Evolutionary conservation across 2,113 vertebrate species (phyloP).

Genomic region (Oncorhynchus kisutch): DNA sequence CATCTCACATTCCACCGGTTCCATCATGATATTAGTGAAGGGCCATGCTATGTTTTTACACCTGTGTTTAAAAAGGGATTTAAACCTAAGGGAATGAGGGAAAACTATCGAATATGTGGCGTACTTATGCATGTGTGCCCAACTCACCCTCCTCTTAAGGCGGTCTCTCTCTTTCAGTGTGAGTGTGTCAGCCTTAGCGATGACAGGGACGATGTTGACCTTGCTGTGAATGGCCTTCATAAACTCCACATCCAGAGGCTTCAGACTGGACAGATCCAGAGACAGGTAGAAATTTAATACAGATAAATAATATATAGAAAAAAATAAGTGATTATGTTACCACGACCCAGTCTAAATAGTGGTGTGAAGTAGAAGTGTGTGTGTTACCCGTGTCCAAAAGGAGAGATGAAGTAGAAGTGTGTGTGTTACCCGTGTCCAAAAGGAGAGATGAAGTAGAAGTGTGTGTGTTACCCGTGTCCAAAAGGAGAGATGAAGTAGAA

Average conservation of each 20-base stretch:
- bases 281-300: background rate
- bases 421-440: too few relatives aligned
- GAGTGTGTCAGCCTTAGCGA: slow-evolving; percentile 86
- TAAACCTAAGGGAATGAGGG: background rate
- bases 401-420: too few relatives aligned
- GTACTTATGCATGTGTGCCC: background rate
- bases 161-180: slow-evolving; percentile 84
- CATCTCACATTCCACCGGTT: slow-evolving; percentile 9
- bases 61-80: background rate
- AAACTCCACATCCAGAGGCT: slow-evolving; percentile 88
- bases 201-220: slow-evolving; percentile 90
- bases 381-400: background rate
- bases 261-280: slow-evolving; percentile 67
- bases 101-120: too few relatives aligned
- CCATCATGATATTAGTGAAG: background rate
- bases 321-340: background rate
- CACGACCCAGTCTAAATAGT: background rate
- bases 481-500: too few relatives aligned
- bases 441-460: too few relatives aligned
- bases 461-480: too few relatives aligned
- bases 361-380: background rate
- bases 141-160: slow-evolving; percentile 84
- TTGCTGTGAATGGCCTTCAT: slow-evolving; percentile 92
- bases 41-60: background rate
- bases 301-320: background rate